Evolutionary conservation across 2,888 invertebrate genomes (phyloP).

Genomic region (Fragum fragum): DNA sequence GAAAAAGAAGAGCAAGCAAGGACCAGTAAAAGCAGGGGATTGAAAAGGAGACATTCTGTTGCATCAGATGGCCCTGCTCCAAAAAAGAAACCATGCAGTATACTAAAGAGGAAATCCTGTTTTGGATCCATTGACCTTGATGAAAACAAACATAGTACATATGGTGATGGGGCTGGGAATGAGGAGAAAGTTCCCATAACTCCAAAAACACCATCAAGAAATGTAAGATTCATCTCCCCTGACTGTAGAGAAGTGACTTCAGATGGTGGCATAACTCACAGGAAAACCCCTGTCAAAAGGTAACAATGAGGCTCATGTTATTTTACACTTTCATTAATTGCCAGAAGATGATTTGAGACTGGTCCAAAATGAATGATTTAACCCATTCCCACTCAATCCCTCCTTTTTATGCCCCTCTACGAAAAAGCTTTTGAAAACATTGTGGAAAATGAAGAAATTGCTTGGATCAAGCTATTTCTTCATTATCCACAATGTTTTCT

Average conservation of each 20-base stretch:
- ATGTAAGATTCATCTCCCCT: slow-evolving; percentile 70
- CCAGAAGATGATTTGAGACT: too few species aligned
- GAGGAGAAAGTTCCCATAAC: slow-evolving; percentile 29
- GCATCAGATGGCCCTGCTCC: not conserved
- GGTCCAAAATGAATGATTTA: too few species aligned
- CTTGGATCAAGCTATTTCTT: too few species aligned
- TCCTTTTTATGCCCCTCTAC: too few species aligned
- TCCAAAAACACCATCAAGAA: slow-evolving; percentile 49
- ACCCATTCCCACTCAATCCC: too few species aligned
- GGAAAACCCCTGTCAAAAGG: slow-evolving; percentile 51
- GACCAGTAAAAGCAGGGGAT: not conserved
- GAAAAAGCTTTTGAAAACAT: too few species aligned
- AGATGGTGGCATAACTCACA: not conserved
- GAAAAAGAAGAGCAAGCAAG: not conserved
- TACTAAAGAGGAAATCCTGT: slow-evolving; percentile 64
- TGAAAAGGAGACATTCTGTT: slow-evolving; percentile 57
- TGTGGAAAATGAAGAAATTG: too few species aligned
- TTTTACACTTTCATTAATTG: too few species aligned
- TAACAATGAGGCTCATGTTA: not conserved
- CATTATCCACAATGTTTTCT: too few species aligned
- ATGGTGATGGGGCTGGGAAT: slow-evolving; percentile 1
- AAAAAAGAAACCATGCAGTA: slow-evolving; percentile 52
- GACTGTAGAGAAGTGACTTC: not conserved
- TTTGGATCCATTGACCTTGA: slow-evolving; percentile 47
- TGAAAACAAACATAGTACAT: not conserved